Percentiles rank a stretch among this genome's conserved stretches.
Conservation (phyloP, 2,113 vertebrate species). For the Corythoichthys intestinalis region DNA sequence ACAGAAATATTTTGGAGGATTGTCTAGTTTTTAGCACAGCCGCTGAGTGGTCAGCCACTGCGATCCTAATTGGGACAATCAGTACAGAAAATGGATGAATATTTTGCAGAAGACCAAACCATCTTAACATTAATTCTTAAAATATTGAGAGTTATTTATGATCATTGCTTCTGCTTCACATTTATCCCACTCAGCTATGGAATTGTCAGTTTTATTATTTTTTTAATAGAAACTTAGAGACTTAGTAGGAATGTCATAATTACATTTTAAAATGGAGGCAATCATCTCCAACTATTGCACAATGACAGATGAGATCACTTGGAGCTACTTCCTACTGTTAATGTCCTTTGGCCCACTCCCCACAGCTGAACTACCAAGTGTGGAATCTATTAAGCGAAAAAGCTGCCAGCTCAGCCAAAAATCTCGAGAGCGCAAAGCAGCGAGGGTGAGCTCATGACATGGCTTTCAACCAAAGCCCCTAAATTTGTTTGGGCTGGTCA, state of each 20-base stretch:
- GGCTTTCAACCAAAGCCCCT: constrained; percentile 68
- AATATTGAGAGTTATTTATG: too few relatives aligned
- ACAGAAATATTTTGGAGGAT: background rate
- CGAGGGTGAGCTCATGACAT: constrained; percentile 43
- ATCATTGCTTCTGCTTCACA: background rate
- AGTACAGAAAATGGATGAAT: too few relatives aligned
- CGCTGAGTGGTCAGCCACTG: too few relatives aligned
- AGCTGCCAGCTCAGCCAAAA: constrained; percentile 63
- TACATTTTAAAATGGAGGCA: background rate
- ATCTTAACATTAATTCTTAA: too few relatives aligned
- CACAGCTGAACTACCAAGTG: constrained; percentile 32
- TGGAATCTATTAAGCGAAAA: constrained; percentile 46
- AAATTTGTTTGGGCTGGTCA: constrained; percentile 64
- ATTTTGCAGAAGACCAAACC: too few relatives aligned
- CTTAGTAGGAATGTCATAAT: too few relatives aligned
- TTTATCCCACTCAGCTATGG: background rate
- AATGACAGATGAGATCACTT: constrained; percentile 1
- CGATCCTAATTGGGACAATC: too few relatives aligned
- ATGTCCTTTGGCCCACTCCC: constrained; percentile 31
- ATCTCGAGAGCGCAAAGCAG: constrained; percentile 39
- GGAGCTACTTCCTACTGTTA: constrained; percentile 20
- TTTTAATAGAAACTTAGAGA: too few relatives aligned
- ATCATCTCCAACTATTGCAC: background rate
- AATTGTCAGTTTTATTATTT: background rate
- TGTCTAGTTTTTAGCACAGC: too few relatives aligned